These are phyloP conservation scores for Dolichotis patagonum DNA, from an alignment of 2,113 vertebrate genomes.

Conservation along the genomic window DNA sequence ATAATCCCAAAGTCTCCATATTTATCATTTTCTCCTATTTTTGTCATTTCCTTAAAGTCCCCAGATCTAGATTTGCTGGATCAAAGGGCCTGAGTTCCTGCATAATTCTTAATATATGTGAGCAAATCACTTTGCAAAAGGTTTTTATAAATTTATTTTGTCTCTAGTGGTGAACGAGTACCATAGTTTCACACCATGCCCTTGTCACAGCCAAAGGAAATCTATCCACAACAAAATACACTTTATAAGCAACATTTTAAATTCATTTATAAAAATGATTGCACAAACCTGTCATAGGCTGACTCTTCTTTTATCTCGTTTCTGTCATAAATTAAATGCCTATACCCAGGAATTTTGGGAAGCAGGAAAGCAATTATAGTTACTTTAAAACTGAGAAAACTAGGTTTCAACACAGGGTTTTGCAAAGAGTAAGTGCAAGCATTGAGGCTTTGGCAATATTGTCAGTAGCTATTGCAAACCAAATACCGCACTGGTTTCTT, in stretches of 20 bases:
- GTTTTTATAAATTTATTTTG: conserved; percentile 52
- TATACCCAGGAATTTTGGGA: conserved; percentile 8
- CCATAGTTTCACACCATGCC: not conserved
- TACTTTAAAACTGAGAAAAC: conserved; percentile 26
- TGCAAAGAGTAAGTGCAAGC: not conserved
- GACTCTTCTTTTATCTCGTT: not conserved
- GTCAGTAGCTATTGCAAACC: not conserved
- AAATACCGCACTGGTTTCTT: conserved; percentile 1
- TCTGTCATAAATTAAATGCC: conserved; percentile 13
- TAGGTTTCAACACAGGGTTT: not conserved
- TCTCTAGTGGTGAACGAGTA: not conserved
- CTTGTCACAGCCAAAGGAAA: not conserved
- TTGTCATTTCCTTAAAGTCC: conserved; percentile 58
- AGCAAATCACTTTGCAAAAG: not conserved
- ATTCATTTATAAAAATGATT: not conserved
- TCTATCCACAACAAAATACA: conserved; percentile 33
- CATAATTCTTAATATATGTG: not conserved
- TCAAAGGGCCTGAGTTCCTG: conserved; percentile 48
- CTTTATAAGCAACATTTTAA: conserved; percentile 29
- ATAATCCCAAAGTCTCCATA: conserved; percentile 55
- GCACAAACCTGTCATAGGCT: not conserved
- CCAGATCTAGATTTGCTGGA: conserved; percentile 44
- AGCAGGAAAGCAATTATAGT: not conserved
- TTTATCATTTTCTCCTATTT: not conserved
- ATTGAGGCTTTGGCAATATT: not conserved